Evolutionary conservation across 1,140 invertebrate genomes (phyloP).

Genomic region (Bombus waltoni): DNA sequence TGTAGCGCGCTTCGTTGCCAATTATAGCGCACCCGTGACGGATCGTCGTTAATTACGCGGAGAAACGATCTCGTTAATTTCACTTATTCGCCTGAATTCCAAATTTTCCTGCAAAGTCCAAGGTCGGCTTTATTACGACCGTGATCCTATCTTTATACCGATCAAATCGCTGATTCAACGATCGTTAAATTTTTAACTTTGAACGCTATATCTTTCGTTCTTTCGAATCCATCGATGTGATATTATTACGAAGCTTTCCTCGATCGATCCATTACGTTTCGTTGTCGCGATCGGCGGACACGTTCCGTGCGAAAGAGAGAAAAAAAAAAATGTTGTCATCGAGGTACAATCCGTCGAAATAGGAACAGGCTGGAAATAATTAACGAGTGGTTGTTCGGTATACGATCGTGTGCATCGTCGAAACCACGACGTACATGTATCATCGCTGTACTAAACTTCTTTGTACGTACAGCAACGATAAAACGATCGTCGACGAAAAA

Average conservation of each 20-base stretch:
- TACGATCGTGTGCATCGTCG: background rate
- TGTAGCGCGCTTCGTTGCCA: background rate
- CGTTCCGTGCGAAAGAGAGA: too few relatives aligned
- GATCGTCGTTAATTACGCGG: background rate
- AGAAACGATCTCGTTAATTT: background rate
- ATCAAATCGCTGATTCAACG: too few relatives aligned
- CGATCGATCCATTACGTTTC: too few relatives aligned
- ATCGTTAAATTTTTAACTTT: too few relatives aligned
- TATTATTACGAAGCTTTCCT: too few relatives aligned
- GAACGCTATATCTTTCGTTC: too few relatives aligned
- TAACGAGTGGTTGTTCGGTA: background rate
- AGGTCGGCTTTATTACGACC: too few relatives aligned
- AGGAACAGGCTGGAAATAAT: slow-evolving; percentile 5
- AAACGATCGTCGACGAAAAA: background rate
- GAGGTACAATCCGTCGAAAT: background rate
- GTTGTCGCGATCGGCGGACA: too few relatives aligned
- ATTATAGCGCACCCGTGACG: background rate
- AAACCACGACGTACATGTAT: background rate
- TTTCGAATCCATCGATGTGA: too few relatives aligned
- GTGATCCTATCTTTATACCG: too few relatives aligned
- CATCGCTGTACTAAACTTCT: background rate
- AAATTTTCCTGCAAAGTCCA: too few relatives aligned
- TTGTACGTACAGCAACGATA: background rate
- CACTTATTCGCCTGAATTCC: background rate
- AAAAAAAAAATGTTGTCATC: too few relatives aligned